Evolutionary conservation across 2,888 invertebrate species (phyloP), one percentile per base, ranked within the genome.

Genomic region (Lochmaea crataegi): DNA sequence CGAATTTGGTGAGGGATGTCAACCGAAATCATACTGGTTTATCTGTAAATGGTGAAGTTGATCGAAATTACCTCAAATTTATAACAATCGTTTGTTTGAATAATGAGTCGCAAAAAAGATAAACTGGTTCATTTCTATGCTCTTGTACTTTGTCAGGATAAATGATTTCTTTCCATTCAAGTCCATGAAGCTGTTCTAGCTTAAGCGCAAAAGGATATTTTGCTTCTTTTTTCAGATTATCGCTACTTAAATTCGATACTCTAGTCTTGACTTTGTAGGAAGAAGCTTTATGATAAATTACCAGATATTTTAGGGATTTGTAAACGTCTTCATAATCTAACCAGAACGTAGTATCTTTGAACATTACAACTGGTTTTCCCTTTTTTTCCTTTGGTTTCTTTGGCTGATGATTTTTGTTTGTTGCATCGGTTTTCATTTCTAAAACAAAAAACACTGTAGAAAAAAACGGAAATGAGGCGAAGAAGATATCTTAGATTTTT

Each of bases 251-350:
- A 73, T 83, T 80, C 6, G 83, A 81, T 66, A 85, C 80, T 53
- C 77, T 78, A 0, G 78, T 71, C 63, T 81, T 80, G 2, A 79
- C 73, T 56, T 76, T 77, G 70, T 84, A 85, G 38, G 73, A 66
- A 3, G 84, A 82, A 0, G 84, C 82, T 73, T 83, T 85, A 64
- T 83, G 84, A 75, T 83, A 86, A 18, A 86, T 79, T 10, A 74
- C 77, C 5, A 86, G 18, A 26, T 70, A 42, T 9, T 75, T 72
- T 6, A 86, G 77, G 10, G 80, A 73, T 6, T 71, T 26, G 12
- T 75, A 76, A 1, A 86, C 61, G 45, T 83, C 78, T 9, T 81
- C 77, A 68, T 84, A 85, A 71, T 85, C 83, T 11, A 80, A 74
- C 86, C 86, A 86, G 53, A 82, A 65, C 22, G 81, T 80, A 6